A percentile compares a stretch with the other conserved stretches of the same genome.
These are phyloP conservation scores for Manis javanica DNA, from an alignment of 2,797 vertebrate genomes.

Conservation along the genomic window DNA sequence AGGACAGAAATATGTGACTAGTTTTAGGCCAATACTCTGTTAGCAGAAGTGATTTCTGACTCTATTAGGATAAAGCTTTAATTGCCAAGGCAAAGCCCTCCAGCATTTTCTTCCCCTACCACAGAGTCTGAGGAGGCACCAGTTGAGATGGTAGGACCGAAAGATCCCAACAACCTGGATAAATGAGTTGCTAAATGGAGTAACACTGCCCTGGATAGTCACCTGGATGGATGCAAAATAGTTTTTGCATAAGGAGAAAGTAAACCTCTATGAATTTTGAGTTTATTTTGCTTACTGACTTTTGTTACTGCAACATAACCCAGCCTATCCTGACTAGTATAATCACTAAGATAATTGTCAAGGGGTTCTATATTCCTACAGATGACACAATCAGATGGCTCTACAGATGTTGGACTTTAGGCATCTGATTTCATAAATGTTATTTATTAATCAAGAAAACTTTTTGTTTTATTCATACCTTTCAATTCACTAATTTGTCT, in stretches of 20 bases:
- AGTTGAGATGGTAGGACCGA: neutral
- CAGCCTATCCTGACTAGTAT: neutral
- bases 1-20: neutral
- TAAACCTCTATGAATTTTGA: neutral
- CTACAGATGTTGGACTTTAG: neutral
- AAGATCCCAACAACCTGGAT: neutral
- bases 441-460: neutral
- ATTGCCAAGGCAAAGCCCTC: neutral
- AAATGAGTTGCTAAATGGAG: neutral
- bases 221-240: neutral
- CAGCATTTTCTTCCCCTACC: neutral
- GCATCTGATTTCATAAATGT: neutral
- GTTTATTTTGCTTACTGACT: neutral
- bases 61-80: neutral
- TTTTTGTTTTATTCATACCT: neutral
- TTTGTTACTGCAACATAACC: neutral
- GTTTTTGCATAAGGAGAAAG: neutral
- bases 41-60: neutral
- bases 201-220: neutral
- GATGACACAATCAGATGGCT: neutral
- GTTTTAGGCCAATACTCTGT: neutral
- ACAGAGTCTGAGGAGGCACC: neutral
- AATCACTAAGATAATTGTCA: neutral
- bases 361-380: neutral
- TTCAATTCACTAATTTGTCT: neutral